phyloP scores from a whole-genome alignment of 2,797 vertebrate genomes.

The Philypnodon macrostomus region DNA sequence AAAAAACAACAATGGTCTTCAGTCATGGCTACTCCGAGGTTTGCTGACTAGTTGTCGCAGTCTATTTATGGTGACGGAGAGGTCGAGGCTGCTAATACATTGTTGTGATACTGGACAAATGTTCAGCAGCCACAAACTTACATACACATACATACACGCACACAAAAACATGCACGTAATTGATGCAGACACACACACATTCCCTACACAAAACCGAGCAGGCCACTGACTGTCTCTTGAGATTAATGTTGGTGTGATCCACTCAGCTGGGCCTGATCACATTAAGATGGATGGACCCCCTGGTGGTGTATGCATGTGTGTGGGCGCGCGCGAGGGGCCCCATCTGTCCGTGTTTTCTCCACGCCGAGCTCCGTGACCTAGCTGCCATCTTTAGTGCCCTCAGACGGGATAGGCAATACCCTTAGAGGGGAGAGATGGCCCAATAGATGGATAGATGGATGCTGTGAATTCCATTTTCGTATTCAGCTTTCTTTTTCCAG shows the following conservation, averaged over 20 bases:
- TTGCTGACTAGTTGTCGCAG: conserved; percentile 55
- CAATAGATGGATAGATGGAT: conserved; percentile 40
- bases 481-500: conserved; percentile 14
- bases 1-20: conserved; percentile 21
- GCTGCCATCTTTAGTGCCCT: conserved; percentile 71
- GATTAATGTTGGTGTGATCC: conserved; percentile 77
- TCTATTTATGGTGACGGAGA: conserved; percentile 52
- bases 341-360: conserved; percentile 77
- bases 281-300: conserved; percentile 79
- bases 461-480: conserved; percentile 18
- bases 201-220: conserved; percentile 33
- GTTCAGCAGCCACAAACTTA: conserved; percentile 35
- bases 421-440: conserved; percentile 48
- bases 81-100: conserved; percentile 57
- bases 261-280: conserved; percentile 73
- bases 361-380: conserved; percentile 69
- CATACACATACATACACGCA: conserved; percentile 23
- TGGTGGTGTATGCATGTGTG: conserved; percentile 52
- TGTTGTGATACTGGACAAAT: conserved; percentile 69
- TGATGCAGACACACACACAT: conserved; percentile 17
- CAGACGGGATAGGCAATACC: conserved; percentile 62
- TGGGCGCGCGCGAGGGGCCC: conserved; percentile 49
- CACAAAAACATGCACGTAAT: conserved; percentile 5
- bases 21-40: conserved; percentile 27
- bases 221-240: conserved; percentile 73